phyloP scores from a whole-genome alignment of 2,797 vertebrate genomes.

The Melanotaenia nigrans region DNA sequence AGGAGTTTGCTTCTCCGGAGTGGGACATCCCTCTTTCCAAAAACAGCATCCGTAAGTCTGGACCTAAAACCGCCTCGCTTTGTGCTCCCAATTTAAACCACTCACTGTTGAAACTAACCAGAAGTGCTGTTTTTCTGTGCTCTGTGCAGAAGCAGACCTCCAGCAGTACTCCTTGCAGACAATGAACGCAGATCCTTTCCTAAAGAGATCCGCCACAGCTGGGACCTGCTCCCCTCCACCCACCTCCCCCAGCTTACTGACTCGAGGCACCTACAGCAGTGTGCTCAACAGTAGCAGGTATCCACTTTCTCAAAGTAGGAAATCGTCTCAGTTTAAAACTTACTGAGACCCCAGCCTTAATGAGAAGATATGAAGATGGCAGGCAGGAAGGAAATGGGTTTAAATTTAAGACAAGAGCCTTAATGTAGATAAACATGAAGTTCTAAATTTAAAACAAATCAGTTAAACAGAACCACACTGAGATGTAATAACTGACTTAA shows the following conservation, averaged over 20 bases:
- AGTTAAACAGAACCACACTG: not conserved
- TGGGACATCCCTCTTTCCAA: conserved; percentile 94
- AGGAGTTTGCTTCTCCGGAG: conserved; percentile 93
- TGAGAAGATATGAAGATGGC: not conserved
- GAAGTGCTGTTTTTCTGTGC: not conserved
- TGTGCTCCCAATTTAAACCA: not conserved
- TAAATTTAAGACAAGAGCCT: not conserved
- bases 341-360: not conserved
- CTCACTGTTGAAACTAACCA: not conserved
- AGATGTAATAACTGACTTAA: not conserved
- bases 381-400: not conserved
- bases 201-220: conserved; percentile 89
- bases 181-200: conserved; percentile 92
- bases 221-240: conserved; percentile 89
- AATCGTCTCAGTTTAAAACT: not conserved
- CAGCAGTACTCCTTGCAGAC: conserved; percentile 97
- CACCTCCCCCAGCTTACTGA: conserved; percentile 79
- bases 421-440: not conserved
- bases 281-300: conserved; percentile 89
- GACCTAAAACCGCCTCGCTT: not conserved
- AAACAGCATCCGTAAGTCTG: conserved; percentile 86
- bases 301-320: not conserved
- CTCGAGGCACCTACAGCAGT: conserved; percentile 91
- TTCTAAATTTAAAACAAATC: not conserved
- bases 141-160: conserved; percentile 87